A percentile compares a stretch with the other conserved stretches of the same genome.
phyloP scores from a whole-genome alignment of 2,888 invertebrate species.

The Adineta ricciae region DNA sequence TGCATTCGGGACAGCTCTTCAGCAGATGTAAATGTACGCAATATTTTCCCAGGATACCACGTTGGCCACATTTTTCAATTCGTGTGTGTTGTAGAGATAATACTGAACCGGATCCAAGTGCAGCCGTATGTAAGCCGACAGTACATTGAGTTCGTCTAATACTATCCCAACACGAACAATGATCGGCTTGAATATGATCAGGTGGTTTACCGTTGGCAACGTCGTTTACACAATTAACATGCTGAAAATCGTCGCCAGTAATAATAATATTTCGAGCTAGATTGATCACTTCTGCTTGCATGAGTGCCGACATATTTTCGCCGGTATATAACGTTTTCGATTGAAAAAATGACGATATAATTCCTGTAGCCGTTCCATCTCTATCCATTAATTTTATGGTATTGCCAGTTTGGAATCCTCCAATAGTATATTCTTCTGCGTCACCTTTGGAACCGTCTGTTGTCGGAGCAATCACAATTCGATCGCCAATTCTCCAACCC shows the following conservation, averaged over 20 bases:
- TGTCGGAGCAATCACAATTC: background rate
- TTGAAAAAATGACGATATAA: background rate
- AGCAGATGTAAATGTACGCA: background rate
- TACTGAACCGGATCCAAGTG: background rate
- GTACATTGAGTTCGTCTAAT: background rate
- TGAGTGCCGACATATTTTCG: background rate
- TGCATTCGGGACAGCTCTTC: background rate
- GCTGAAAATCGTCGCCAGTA: slow-evolving; percentile 6
- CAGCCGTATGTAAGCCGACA: background rate
- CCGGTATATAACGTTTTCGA: background rate
- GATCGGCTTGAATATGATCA: background rate
- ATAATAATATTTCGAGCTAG: slow-evolving; percentile 12
- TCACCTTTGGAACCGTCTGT: background rate
- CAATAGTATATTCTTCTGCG: background rate
- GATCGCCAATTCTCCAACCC: background rate
- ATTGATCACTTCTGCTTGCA: slow-evolving; percentile 7
- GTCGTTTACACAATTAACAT: background rate
- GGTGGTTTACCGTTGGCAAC: background rate
- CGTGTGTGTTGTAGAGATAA: slow-evolving; percentile 11
- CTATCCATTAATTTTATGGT: background rate
- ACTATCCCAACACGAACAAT: background rate
- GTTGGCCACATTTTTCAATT: slow-evolving; percentile 18
- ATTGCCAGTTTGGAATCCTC: background rate
- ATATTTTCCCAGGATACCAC: slow-evolving; percentile 19
- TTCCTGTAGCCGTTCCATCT: background rate